Evolutionary conservation across 2,888 invertebrate genomes (phyloP).

Genomic region (Rotaria socialis): DNA sequence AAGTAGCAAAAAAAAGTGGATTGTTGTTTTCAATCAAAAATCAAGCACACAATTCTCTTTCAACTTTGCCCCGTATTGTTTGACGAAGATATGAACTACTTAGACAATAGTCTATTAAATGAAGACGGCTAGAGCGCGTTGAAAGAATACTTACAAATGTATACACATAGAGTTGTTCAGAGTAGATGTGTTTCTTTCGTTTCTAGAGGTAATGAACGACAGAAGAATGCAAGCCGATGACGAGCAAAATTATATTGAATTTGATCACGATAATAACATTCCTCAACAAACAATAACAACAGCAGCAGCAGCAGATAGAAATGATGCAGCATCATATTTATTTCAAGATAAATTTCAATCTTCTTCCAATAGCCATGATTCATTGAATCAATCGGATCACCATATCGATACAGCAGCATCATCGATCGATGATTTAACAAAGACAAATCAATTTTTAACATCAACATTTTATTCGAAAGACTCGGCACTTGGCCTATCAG

Average conservation of each 20-base stretch:
- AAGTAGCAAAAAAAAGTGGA: neutral
- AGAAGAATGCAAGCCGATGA: neutral
- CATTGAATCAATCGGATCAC: neutral
- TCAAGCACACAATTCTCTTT: neutral
- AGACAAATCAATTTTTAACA: neutral
- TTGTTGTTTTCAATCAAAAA: constrained; percentile 5
- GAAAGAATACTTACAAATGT: neutral
- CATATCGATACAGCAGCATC: neutral
- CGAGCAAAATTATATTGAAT: neutral
- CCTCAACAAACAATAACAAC: neutral
- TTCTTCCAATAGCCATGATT: constrained; percentile 9
- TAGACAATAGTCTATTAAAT: neutral
- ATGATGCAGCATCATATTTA: neutral
- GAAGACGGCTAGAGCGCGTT: neutral
- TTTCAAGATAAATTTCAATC: neutral
- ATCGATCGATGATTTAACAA: neutral
- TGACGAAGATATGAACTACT: neutral
- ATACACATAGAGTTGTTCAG: neutral
- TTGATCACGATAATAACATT: neutral
- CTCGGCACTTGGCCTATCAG: constrained; percentile 15
- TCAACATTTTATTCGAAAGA: constrained; percentile 18
- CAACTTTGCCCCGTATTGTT: neutral
- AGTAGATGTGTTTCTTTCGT: neutral
- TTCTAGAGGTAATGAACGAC: neutral
- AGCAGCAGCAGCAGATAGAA: neutral